A percentile compares a stretch with the other conserved stretches of the same genome.
phyloP scores from a whole-genome alignment of 1,140 invertebrate species.

The Oppia nitens region DNA sequence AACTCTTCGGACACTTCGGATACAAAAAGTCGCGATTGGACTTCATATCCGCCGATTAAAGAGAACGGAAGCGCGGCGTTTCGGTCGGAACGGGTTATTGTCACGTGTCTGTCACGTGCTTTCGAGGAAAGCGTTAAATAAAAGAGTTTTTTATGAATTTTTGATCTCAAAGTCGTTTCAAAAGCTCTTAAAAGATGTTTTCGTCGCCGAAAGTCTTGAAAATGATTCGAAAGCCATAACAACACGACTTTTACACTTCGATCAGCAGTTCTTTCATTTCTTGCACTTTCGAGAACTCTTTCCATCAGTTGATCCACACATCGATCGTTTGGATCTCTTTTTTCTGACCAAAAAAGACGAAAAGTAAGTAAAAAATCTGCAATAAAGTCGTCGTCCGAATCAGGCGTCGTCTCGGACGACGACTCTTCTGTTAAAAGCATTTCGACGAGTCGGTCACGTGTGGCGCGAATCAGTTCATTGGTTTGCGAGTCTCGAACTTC shows the following conservation, averaged over 20 bases:
- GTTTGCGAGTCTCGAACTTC: constrained; percentile 7
- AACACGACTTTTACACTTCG: constrained; percentile 77
- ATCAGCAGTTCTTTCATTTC: neutral
- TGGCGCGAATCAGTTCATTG: constrained; percentile 10
- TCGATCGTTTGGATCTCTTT: neutral
- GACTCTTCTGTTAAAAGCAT: neutral
- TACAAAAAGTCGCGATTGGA: constrained; percentile 81
- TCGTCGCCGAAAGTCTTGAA: constrained; percentile 78
- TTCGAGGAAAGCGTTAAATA: constrained; percentile 95
- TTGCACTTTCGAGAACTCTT: neutral
- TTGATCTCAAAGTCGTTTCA: constrained; percentile 26
- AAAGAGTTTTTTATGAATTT: constrained; percentile 46
- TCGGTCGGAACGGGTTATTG: constrained; percentile 62
- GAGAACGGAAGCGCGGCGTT: constrained; percentile 84
- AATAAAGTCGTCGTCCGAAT: constrained; percentile 8
- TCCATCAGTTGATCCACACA: constrained; percentile 2
- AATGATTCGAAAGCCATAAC: constrained; percentile 98
- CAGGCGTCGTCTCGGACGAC: neutral
- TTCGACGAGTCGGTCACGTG: constrained; percentile 9
- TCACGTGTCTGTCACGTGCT: constrained; percentile 73
- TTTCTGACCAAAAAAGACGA: constrained; percentile 11
- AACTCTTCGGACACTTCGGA: neutral
- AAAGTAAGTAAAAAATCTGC: constrained; percentile 14
- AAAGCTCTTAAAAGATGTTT: constrained; percentile 12
- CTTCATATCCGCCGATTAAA: constrained; percentile 77